Evolutionary conservation across 2,113 vertebrate species (phyloP), one percentile per base, ranked within the genome.

Genomic region (Rhegmatorhina hoffmannsi): DNA sequence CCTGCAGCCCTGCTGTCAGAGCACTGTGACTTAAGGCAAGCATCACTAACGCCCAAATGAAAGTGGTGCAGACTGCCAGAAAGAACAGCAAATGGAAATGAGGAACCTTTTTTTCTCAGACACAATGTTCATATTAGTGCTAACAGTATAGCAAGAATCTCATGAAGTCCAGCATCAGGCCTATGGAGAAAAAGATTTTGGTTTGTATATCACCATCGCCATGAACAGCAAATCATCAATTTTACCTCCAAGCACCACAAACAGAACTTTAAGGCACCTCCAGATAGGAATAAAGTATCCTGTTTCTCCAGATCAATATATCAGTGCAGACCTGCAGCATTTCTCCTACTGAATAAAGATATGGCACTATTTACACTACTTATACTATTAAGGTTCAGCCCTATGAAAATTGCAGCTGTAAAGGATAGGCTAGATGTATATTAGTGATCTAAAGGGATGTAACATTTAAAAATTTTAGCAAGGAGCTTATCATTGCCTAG

Each of bases 281-380:
- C n/a, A 50, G 76, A 33, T 36, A 86, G 68, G 72, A 95, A 64
- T 25, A 58, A 79, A 93, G 47, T 33, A 70, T 26, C n/a, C 33
- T 82, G 87, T 88, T 95, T 86, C 78, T 92, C 67, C 84, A 79
- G 87, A 58, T 87, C 84, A 72, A 83, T 77, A 20, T 72, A 74
- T 87, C 83, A 95, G 46, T 66, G 46, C 25, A 90, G 78, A 75
- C 70, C 38, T 33, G 40, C 77, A 95, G 64, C 75, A 73, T 52
- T 96, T 74, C 73, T 86, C 69, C 75, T 59, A 66, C 68, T 85
- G 94, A 92, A 87, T 87, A 93, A 88, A 70, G 74, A 94, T 53
- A 87, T 36, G 10, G 20, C 0, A 1, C 62, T 95, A 87, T 94
- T 97, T 96, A 87, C 0, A 1, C 62, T 95, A 87, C 93, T 97